Conservation (phyloP, 2,888 invertebrate genomes). For the Ormia ochracea region DNA sequence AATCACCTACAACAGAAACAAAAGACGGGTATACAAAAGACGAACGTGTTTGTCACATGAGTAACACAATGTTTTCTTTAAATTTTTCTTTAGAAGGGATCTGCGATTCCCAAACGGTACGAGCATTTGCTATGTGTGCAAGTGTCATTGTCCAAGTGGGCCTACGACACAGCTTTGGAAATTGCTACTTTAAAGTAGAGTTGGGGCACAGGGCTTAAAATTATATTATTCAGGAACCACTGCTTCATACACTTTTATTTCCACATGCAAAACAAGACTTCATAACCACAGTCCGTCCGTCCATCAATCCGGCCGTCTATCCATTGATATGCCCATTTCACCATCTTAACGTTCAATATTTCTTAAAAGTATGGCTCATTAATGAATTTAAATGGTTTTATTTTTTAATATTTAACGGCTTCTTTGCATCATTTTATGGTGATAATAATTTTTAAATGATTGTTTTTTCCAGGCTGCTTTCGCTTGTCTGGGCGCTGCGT, state of each 20-base stretch:
- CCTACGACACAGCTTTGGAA: not conserved
- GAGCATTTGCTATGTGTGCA: not conserved
- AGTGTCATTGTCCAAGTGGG: not conserved
- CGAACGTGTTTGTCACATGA: conserved; percentile 53
- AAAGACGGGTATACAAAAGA: not conserved
- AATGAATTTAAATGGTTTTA: conserved; percentile 77
- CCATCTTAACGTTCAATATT: conserved; percentile 48
- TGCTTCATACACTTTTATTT: not conserved
- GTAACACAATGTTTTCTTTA: conserved; percentile 35
- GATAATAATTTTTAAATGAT: conserved; percentile 73
- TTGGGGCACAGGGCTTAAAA: too few species aligned
- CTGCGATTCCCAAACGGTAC: not conserved
- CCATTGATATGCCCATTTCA: conserved; percentile 44
- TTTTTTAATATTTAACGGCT: conserved; percentile 76
- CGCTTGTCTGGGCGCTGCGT: not conserved
- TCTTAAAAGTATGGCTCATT: conserved; percentile 72
- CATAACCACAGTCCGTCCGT: not conserved
- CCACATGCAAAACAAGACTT: conserved; percentile 28
- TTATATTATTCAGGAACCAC: conserved; percentile 3
- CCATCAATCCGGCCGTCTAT: conserved; percentile 10
- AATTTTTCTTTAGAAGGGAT: not conserved
- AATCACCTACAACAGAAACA: not conserved
- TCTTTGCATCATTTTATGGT: conserved; percentile 75
- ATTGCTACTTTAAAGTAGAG: too few species aligned
- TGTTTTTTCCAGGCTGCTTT: not conserved